These are phyloP conservation scores for Momotus momota DNA, from an alignment of 2,797 vertebrate genomes.

Conservation along the genomic window DNA sequence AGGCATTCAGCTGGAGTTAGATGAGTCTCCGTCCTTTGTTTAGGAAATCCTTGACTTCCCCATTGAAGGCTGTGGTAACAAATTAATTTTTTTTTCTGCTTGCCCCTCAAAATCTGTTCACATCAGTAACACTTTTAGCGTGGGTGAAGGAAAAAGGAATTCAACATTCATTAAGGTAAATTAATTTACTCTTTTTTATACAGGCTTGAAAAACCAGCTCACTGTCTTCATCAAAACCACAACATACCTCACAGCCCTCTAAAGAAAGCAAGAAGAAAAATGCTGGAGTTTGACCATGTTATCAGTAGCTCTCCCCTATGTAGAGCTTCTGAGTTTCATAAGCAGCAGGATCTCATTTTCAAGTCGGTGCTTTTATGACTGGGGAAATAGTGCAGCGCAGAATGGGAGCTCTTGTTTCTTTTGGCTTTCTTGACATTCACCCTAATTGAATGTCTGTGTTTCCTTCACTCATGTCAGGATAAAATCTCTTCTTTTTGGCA, in stretches of 20 bases:
- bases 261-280: background rate
- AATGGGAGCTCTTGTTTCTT: background rate
- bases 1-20: slow-evolving; percentile 5
- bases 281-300: background rate
- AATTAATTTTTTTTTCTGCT: slow-evolving; percentile 9
- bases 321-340: background rate
- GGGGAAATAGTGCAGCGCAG: background rate
- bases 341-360: background rate
- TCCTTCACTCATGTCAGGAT: background rate
- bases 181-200: background rate
- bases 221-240: background rate
- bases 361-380: background rate
- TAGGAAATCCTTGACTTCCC: slow-evolving; percentile 42
- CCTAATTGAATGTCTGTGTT: background rate
- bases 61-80: background rate
- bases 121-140: background rate
- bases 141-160: background rate
- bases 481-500: background rate
- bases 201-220: background rate
- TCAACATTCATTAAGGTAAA: background rate
- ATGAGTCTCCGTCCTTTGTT: background rate
- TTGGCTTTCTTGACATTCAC: background rate
- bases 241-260: background rate
- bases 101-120: background rate
- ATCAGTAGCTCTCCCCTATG: background rate